Evolutionary conservation across 1,140 invertebrate species (phyloP), one percentile per base, ranked within the genome.

Genomic region (Brachionus rubens): DNA sequence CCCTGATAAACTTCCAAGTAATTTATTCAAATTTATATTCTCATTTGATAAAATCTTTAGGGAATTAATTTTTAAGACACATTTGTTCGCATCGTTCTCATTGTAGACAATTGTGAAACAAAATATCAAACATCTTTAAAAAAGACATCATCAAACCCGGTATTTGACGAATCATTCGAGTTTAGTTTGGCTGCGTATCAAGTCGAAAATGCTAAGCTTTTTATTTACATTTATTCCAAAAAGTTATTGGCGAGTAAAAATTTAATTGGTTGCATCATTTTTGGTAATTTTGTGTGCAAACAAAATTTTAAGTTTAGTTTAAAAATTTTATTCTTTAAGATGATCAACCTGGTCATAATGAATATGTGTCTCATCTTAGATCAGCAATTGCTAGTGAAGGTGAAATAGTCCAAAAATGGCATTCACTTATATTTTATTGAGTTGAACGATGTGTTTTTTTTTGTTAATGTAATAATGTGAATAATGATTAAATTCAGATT

Each of bases 121-220:
- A 72, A 72, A 28, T 50, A 50, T 54, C 68, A 72, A 33, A 72
- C 68, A 36, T 40, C 46, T 16, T 16, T 54, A 10, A 48, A 54
- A 72, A 48, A 50, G 41, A 50, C 68, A 3, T 33, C n/a, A 2
- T 50, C 28, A 33, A 54, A 48, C 33, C 68, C 68, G 24, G 30
- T 50, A 1, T 72, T 16, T 54, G 68, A 72, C 10, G 68, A 72
- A 41, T 30, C 46, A 14, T 72, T 72, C 30, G 68, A 72, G 40
- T 72, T 72, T 19, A 72, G 50, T 72, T 48, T 72, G 6, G 68
- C 68, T n/a, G 36, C 68, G 3, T 72, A 50, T 41, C 68, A 72
- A 50, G 68, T 72, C 16, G 68, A 72, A 30, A 72, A 72, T 50
- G 68, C 68, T 12, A n/a, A 36, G 10, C n/a, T 72, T 19, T 50